A percentile compares a stretch with the other conserved stretches of the same genome.
Conservation (phyloP, 2,888 invertebrate species). For the Ichneumoninae sp. region DNA sequence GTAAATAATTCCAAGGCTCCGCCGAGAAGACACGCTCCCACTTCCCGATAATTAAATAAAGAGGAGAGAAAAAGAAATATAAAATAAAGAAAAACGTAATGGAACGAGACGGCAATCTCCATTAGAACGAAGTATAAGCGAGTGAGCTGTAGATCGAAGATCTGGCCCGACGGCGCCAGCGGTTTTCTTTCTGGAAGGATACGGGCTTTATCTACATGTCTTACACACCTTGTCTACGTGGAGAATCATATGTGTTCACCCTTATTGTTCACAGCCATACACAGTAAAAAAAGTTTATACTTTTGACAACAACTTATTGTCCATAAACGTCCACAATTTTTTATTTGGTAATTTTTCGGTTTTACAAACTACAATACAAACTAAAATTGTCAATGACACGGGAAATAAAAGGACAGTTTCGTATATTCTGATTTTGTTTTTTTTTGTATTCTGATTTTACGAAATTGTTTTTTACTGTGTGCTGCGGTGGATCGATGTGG, state of each 20-base stretch:
- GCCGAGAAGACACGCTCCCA: neutral
- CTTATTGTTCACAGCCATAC: neutral
- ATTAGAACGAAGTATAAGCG: neutral
- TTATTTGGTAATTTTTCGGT: too few species aligned
- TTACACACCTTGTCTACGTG: neutral
- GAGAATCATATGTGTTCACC: neutral
- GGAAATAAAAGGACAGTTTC: too few species aligned
- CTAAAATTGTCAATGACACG: too few species aligned
- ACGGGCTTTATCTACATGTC: neutral
- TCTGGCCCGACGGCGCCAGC: neutral
- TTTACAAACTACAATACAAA: too few species aligned
- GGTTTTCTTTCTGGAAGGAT: neutral
- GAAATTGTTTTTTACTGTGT: too few species aligned
- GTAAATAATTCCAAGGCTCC: neutral
- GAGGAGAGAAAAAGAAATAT: neutral
- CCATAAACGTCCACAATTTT: too few species aligned
- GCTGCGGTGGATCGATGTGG: neutral
- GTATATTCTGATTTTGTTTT: too few species aligned
- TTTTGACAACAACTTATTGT: too few species aligned
- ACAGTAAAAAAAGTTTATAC: too few species aligned
- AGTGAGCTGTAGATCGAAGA: constrained; percentile 1
- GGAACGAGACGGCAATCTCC: constrained; percentile 19
- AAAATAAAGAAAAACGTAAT: neutral
- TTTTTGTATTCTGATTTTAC: too few species aligned
- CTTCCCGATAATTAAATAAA: neutral